phyloP scores from a whole-genome alignment of 23 tunicate genomes.

The Phallusia fumigata region DNA sequence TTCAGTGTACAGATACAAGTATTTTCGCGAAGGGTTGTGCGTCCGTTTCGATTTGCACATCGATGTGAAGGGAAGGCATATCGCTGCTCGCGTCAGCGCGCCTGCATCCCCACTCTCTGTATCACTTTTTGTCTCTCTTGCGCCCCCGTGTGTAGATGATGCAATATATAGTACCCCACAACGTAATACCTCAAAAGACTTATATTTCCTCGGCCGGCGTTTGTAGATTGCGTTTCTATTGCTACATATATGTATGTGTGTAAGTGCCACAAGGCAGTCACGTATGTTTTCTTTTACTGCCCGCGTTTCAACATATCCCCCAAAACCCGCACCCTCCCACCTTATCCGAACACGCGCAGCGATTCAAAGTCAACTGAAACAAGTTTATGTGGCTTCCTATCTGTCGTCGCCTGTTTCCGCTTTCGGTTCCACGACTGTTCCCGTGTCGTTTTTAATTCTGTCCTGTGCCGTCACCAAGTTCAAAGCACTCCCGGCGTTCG shows the following conservation, averaged over 20 bases:
- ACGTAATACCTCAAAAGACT: too few relatives aligned
- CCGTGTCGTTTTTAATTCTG: neutral
- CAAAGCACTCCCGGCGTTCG: neutral
- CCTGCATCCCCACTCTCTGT: too few relatives aligned
- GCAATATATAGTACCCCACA: too few relatives aligned
- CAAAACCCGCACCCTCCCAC: neutral
- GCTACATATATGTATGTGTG: neutral
- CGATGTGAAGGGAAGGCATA: too few relatives aligned
- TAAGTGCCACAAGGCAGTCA: neutral
- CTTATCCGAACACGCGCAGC: neutral
- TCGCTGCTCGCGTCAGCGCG: too few relatives aligned
- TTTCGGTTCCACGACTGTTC: constrained; percentile 1
- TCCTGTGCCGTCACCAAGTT: neutral
- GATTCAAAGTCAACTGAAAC: neutral
- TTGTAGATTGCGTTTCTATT: neutral
- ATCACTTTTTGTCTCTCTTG: too few relatives aligned
- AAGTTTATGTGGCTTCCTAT: too few relatives aligned
- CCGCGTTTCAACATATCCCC: neutral
- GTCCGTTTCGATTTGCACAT: neutral
- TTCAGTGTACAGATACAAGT: neutral
- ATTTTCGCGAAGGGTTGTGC: neutral
- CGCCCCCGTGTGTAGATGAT: too few relatives aligned
- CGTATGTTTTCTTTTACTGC: neutral
- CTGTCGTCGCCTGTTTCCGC: neutral
- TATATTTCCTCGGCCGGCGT: too few relatives aligned